Conservation (phyloP, 1,140 invertebrate genomes). For the Bathynomus jamesi region DNA sequence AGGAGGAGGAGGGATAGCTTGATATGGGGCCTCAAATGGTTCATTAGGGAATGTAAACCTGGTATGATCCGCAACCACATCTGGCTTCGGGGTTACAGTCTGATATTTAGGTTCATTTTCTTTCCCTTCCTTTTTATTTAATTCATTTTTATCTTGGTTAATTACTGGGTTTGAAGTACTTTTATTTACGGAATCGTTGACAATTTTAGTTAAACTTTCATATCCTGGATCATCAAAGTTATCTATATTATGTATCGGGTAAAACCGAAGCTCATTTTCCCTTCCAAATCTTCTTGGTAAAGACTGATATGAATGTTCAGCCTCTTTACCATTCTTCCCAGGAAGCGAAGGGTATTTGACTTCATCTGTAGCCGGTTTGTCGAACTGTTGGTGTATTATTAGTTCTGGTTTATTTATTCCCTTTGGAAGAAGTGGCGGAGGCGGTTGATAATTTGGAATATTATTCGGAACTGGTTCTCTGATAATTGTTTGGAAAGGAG, state of each 20-base stretch:
- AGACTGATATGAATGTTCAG: neutral
- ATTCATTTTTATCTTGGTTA: neutral
- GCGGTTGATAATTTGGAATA: neutral
- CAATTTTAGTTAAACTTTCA: neutral
- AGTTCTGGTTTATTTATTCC: neutral
- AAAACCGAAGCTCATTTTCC: neutral
- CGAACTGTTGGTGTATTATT: neutral
- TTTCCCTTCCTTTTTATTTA: constrained; percentile 8
- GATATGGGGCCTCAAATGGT: neutral
- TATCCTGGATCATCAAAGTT: neutral
- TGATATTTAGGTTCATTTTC: constrained; percentile 18
- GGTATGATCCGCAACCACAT: neutral
- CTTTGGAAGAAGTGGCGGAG: neutral
- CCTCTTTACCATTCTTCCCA: constrained; percentile 7
- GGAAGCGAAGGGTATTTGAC: constrained; percentile 26
- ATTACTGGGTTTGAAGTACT: neutral
- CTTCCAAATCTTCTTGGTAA: neutral
- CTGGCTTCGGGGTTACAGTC: neutral
- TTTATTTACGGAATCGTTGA: neutral
- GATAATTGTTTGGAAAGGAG: neutral
- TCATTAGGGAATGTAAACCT: neutral
- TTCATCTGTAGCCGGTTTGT: constrained; percentile 3
- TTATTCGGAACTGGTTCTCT: neutral
- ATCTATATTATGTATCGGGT: neutral
- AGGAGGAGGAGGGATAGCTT: neutral